Conservation (phyloP, 2,113 vertebrate species). For the Brachyhypopomus occidentalis region DNA sequence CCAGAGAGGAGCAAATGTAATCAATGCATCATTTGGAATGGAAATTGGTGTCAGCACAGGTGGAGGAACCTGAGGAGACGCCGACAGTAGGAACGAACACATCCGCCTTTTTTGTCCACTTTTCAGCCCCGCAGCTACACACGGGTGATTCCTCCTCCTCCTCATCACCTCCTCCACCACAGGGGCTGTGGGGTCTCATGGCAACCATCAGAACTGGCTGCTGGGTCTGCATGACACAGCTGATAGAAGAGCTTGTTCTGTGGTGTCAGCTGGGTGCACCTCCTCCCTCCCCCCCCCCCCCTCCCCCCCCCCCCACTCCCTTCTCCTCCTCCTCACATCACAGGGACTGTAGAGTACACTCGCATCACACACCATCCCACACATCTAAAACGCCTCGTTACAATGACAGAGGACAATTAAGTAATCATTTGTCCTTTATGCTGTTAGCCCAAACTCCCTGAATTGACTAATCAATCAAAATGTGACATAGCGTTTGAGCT, state of each 20-base stretch:
- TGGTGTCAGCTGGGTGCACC: no score
- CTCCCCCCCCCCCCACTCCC: no score
- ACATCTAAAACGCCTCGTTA: no score
- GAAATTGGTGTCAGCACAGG: slow-evolving; percentile 55
- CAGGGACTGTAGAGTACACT: not conserved
- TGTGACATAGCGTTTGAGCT: no score
- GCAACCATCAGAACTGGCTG: not conserved
- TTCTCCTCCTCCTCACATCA: no score
- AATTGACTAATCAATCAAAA: no score
- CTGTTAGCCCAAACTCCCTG: no score
- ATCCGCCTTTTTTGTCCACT: slow-evolving; percentile 50
- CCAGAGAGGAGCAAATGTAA: slow-evolving; percentile 43
- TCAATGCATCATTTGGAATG: slow-evolving; percentile 54
- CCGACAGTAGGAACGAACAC: slow-evolving; percentile 51
- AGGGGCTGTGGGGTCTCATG: not conserved
- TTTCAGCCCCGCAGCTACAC: not conserved
- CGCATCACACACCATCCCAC: not conserved
- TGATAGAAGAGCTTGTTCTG: not conserved
- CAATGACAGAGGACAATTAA: no score
- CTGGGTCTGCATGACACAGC: not conserved
- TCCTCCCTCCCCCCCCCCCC: no score
- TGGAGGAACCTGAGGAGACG: slow-evolving; percentile 35
- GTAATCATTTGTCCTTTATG: no score
- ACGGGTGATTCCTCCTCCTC: not conserved
- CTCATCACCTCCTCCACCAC: not conserved